phyloP scores from a whole-genome alignment of 2,797 vertebrate species.

The Tangara arthus region DNA sequence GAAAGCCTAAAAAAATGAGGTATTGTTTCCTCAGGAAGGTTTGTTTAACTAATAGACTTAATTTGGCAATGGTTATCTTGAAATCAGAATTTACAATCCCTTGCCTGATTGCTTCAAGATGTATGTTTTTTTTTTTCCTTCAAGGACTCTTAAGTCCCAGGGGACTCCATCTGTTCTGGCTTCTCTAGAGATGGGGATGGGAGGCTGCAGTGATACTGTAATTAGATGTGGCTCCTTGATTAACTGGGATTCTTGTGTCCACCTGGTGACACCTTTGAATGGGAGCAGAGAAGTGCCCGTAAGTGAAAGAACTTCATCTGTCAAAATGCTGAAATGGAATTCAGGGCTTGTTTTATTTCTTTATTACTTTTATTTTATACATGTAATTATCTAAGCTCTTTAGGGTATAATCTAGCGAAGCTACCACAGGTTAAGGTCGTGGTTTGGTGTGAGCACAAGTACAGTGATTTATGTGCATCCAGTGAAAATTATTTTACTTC shows the following conservation, averaged over 20 bases:
- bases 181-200: neutral
- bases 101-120: conserved; percentile 63
- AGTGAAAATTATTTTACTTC: neutral
- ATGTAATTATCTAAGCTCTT: neutral
- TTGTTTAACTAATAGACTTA: conserved; percentile 37
- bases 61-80: conserved; percentile 53
- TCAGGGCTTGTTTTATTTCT: neutral
- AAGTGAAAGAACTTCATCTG: neutral
- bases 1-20: neutral
- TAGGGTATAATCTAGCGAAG: neutral
- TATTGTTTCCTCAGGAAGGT: neutral
- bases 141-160: conserved; percentile 20
- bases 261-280: neutral
- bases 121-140: neutral
- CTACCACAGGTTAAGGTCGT: neutral
- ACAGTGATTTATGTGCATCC: neutral
- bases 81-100: conserved; percentile 35
- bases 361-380: neutral
- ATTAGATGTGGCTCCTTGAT: neutral
- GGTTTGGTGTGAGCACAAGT: neutral
- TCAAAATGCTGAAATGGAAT: neutral
- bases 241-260: neutral
- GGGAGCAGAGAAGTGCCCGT: neutral
- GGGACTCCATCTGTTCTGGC: conserved; percentile 41
- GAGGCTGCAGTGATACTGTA: neutral